These are phyloP conservation scores for Microctenopoma stevenorrisi DNA, from an alignment of 2,797 vertebrate species.

Conservation along the genomic window DNA sequence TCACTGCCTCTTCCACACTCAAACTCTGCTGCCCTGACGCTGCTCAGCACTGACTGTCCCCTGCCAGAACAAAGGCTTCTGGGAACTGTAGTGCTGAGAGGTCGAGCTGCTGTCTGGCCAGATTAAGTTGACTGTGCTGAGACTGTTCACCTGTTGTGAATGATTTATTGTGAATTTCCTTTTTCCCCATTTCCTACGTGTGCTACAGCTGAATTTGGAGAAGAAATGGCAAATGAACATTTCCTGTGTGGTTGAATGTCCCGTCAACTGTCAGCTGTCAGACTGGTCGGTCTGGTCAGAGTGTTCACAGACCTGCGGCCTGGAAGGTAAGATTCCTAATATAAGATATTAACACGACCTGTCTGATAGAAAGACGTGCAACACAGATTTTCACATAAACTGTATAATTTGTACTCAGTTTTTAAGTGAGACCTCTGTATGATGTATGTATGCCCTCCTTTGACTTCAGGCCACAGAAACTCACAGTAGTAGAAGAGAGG, in stretches of 20 bases:
- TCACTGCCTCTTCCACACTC: constrained; percentile 31
- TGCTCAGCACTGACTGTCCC: constrained; percentile 11
- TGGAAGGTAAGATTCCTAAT: constrained; percentile 84
- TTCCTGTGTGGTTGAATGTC: constrained; percentile 94
- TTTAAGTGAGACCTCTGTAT: too few relatives aligned
- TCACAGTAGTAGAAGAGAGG: constrained; percentile 25
- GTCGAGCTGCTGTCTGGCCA: constrained; percentile 35
- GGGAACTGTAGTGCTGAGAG: constrained; percentile 54
- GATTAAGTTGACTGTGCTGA: constrained; percentile 9
- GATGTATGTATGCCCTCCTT: constrained; percentile 14
- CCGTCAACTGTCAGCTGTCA: constrained; percentile 96
- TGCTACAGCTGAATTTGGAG: constrained; percentile 85
- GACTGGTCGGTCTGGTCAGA: constrained; percentile 95
- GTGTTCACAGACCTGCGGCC: constrained; percentile 93
- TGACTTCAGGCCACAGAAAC: constrained; percentile 32
- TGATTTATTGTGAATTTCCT: not conserved
- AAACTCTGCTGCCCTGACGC: constrained; percentile 27
- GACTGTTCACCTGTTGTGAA: not conserved
- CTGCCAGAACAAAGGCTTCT: constrained; percentile 50
- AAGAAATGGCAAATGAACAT: constrained; percentile 95
- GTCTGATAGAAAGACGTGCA: too few relatives aligned
- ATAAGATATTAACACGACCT: too few relatives aligned
- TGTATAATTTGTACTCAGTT: too few relatives aligned
- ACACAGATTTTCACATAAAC: too few relatives aligned
- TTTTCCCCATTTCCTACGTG: constrained; percentile 2